These are phyloP conservation scores for Epizoanthus scotinus DNA, from an alignment of 92 coral and sea anemone species.

Conservation along the genomic window DNA sequence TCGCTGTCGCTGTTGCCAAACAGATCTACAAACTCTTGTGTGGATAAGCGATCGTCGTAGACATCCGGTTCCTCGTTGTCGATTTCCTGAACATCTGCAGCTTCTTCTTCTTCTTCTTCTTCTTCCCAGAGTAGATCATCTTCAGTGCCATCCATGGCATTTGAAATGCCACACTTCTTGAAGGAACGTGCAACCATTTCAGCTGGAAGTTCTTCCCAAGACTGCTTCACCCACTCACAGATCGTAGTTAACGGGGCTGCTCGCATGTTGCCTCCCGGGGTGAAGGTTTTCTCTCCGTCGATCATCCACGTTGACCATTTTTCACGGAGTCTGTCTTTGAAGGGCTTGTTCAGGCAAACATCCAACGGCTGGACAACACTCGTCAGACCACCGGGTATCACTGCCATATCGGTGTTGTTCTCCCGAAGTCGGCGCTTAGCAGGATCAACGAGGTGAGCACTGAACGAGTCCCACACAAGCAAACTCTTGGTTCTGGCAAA, in stretches of 20 bases:
- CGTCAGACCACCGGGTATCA: conserved; percentile 22
- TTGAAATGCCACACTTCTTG: conserved; percentile 31
- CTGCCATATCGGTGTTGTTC: background rate
- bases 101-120: background rate
- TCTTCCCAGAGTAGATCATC: conserved; percentile 33
- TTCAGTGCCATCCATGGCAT: conserved; percentile 19
- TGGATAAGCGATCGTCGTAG: conserved; percentile 32
- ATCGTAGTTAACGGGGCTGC: background rate
- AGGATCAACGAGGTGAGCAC: no score
- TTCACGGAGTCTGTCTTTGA: no score
- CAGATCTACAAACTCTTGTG: conserved; percentile 31
- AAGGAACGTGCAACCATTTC: conserved; percentile 16
- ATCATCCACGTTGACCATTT: background rate
- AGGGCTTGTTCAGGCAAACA: background rate
- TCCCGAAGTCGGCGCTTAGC: no score
- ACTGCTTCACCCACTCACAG: conserved; percentile 12
- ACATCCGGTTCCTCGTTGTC: no score
- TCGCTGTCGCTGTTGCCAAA: conserved; percentile 42
- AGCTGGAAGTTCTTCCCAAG: background rate
- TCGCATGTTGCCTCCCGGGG: conserved; percentile 1
- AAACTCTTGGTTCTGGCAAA: no score
- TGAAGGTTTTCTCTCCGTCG: conserved; percentile 3
- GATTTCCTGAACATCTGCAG: no score
- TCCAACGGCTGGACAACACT: conserved; percentile 16
- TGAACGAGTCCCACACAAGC: no score